Conservation (phyloP, 2,797 vertebrate species). For the Vultur gryphus region DNA sequence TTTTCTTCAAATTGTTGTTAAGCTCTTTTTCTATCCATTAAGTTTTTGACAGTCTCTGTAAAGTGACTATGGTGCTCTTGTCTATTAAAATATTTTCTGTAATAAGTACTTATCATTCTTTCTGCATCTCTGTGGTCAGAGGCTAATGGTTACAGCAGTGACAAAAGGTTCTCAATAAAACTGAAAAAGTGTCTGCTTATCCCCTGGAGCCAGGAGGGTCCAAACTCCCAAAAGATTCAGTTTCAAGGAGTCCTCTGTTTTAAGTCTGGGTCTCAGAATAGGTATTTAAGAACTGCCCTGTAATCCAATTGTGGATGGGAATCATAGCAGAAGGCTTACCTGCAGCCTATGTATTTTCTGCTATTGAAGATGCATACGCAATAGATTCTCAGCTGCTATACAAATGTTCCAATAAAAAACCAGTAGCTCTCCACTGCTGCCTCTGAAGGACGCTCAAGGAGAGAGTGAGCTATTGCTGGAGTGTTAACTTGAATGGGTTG, state of each 20-base stretch:
- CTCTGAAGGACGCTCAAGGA: conserved; percentile 21
- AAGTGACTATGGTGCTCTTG: not conserved
- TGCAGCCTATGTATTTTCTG: not conserved
- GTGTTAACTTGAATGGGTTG: not conserved
- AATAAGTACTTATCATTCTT: not conserved
- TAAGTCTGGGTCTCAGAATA: not conserved
- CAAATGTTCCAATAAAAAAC: not conserved
- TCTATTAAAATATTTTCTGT: not conserved
- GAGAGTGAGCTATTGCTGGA: not conserved
- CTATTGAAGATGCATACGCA: not conserved
- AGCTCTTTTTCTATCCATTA: not conserved
- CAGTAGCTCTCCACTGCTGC: not conserved
- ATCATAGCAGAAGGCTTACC: not conserved
- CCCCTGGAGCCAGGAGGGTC: not conserved
- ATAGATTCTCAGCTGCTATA: not conserved
- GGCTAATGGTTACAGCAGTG: not conserved
- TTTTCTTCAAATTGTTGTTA: not conserved
- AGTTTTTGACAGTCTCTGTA: not conserved
- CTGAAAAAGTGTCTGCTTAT: not conserved
- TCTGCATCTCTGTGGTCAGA: not conserved
- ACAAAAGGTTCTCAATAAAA: not conserved
- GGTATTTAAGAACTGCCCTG: not conserved
- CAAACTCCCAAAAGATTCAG: not conserved
- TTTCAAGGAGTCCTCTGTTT: not conserved
- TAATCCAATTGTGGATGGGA: not conserved